Conservation (phyloP, 2,888 invertebrate genomes). For the Elegia similella region DNA sequence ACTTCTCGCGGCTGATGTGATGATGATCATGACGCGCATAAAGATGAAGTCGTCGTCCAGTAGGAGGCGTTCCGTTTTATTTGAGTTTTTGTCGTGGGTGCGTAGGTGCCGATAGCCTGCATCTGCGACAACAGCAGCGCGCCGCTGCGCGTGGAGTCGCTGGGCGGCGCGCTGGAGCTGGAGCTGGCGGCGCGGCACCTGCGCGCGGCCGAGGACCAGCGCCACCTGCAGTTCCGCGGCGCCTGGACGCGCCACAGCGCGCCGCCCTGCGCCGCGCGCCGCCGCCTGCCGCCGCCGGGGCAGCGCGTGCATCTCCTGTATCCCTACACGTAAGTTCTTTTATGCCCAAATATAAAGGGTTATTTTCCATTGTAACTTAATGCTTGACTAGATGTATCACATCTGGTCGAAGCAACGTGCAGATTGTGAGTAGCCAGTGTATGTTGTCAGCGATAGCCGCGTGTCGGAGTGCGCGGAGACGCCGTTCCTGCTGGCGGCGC, state of each 20-base stretch:
- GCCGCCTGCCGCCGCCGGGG: conserved; percentile 53
- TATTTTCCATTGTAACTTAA: no score
- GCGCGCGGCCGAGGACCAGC: conserved; percentile 90
- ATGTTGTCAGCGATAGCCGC: conserved; percentile 34
- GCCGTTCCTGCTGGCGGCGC: conserved; percentile 90
- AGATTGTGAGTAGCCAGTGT: neutral
- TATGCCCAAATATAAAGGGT: no score
- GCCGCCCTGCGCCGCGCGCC: conserved; percentile 42
- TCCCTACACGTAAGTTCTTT: conserved; percentile 51
- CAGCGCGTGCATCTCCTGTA: conserved; percentile 54
- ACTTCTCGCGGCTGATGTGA: no score
- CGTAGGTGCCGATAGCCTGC: conserved; percentile 86
- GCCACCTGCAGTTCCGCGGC: conserved; percentile 90
- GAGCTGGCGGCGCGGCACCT: conserved; percentile 88
- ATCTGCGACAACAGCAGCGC: conserved; percentile 87
- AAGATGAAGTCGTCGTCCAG: no score
- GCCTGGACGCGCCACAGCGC: conserved; percentile 56
- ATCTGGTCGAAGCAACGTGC: no score
- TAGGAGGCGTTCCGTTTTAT: no score
- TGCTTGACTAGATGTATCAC: no score
- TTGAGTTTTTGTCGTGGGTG: no score
- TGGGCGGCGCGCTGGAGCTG: conserved; percentile 84
- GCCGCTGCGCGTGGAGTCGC: conserved; percentile 47
- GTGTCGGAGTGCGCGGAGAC: conserved; percentile 85
- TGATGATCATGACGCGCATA: no score